These are phyloP conservation scores for Tinamus guttatus DNA, from an alignment of 2,113 vertebrate species.

Conservation along the genomic window DNA sequence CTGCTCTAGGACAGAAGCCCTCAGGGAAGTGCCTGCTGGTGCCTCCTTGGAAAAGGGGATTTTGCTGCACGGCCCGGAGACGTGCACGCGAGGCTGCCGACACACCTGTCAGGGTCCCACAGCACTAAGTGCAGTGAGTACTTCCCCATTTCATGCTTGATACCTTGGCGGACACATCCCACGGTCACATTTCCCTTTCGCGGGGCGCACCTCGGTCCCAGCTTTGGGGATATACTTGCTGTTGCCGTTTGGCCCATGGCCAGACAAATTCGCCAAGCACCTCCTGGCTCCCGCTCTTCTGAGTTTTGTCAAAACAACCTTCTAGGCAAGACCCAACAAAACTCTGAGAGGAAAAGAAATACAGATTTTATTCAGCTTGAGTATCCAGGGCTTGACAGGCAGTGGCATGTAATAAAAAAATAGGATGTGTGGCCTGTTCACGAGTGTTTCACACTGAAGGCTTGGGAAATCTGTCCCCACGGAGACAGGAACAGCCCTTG, in stretches of 20 bases:
- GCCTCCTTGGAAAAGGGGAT: no score
- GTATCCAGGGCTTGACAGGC: accelerated
- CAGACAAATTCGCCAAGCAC: accelerated
- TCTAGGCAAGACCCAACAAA: neutral
- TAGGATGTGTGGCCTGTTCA: accelerated
- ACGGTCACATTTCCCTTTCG: accelerated
- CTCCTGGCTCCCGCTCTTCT: accelerated
- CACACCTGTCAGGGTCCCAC: no score
- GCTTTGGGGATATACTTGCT: accelerated
- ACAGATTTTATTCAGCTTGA: conserved; percentile 36
- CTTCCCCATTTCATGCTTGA: neutral
- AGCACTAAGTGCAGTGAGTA: neutral
- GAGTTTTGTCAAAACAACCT: accelerated
- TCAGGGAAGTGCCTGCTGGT: no score
- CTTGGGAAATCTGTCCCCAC: neutral
- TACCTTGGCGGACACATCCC: neutral
- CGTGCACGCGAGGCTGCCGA: no score
- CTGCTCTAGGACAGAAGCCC: no score
- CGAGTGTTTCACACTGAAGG: accelerated
- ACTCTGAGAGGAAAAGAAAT: neutral
- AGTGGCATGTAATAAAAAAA: accelerated
- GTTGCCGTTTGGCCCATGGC: accelerated
- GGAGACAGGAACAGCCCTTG: neutral
- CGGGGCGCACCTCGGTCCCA: neutral
- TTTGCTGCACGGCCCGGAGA: no score